Evolutionary conservation across 2,113 vertebrate species (phyloP).

Genomic region (Alligator sinensis): DNA sequence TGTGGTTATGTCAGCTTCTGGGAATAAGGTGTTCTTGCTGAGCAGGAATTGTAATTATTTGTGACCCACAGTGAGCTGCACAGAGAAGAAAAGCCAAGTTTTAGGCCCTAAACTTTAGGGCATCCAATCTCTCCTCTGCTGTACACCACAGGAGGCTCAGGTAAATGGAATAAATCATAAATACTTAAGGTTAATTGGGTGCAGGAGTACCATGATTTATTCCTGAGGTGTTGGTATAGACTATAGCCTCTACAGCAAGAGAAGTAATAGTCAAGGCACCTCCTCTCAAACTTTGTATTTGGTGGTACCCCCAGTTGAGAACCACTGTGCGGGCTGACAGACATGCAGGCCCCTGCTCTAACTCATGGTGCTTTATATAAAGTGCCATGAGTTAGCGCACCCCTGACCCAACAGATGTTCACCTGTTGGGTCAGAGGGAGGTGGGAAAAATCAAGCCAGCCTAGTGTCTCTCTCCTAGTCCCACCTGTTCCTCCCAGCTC

Average conservation of each 20-base stretch:
- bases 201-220: not conserved
- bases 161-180: accelerated
- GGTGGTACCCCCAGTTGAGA: too few species aligned
- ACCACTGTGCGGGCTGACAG: too few species aligned
- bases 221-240: not conserved
- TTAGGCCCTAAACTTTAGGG: not conserved
- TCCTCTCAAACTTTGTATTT: too few species aligned
- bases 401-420: too few species aligned
- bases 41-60: not conserved
- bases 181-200: not conserved
- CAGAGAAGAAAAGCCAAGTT: not conserved
- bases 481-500: too few species aligned
- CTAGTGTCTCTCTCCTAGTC: too few species aligned
- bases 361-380: too few species aligned
- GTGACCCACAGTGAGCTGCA: not conserved
- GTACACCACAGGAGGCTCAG: not conserved
- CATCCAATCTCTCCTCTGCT: not conserved
- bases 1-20: not conserved
- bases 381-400: too few species aligned
- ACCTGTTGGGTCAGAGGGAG: too few species aligned
- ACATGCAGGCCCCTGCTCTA: too few species aligned
- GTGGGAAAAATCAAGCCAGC: too few species aligned
- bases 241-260: not conserved
- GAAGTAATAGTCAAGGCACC: too few species aligned
- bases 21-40: slow-evolving; percentile 8